These are phyloP conservation scores for Epiperipatus broadwayi DNA, from an alignment of 2,888 invertebrate species.

Conservation along the genomic window DNA sequence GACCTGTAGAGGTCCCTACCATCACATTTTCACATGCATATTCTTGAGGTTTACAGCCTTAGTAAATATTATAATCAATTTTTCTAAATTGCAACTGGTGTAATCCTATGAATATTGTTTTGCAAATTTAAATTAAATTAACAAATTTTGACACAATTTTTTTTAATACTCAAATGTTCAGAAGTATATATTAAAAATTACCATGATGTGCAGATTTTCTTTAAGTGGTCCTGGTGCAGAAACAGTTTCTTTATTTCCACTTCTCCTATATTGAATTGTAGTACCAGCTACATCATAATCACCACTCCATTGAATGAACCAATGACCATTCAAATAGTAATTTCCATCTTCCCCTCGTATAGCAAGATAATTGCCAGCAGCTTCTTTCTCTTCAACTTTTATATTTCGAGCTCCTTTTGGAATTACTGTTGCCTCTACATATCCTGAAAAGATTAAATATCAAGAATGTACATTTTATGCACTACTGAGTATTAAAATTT, in stretches of 20 bases:
- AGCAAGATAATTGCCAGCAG: slow-evolving; percentile 58
- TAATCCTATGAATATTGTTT: no score
- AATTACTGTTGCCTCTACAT: slow-evolving; percentile 42
- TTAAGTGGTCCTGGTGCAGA: slow-evolving; percentile 59
- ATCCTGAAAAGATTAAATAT: slow-evolving; percentile 35
- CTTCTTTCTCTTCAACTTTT: slow-evolving; percentile 49
- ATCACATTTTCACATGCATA: no score
- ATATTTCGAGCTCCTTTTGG: slow-evolving; percentile 62
- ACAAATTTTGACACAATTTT: no score
- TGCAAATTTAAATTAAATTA: no score
- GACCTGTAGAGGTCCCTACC: no score
- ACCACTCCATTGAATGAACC: slow-evolving; percentile 45
- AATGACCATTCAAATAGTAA: slow-evolving; percentile 57
- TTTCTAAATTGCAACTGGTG: no score
- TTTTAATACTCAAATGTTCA: no score
- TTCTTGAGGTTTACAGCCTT: no score
- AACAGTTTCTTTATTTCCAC: slow-evolving; percentile 56
- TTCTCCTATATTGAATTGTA: slow-evolving; percentile 54
- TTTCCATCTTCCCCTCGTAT: slow-evolving; percentile 47
- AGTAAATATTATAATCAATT: no score
- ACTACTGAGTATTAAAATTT: no score
- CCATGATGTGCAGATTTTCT: slow-evolving; percentile 59
- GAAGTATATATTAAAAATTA: slow-evolving; percentile 35
- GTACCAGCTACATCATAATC: slow-evolving; percentile 64
- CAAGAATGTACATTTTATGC: neutral